Percentiles rank a stretch among this genome's conserved stretches.
These are phyloP conservation scores for Nematostella vectensis DNA, from an alignment of 92 coral and sea anemone species.

Conservation along the genomic window DNA sequence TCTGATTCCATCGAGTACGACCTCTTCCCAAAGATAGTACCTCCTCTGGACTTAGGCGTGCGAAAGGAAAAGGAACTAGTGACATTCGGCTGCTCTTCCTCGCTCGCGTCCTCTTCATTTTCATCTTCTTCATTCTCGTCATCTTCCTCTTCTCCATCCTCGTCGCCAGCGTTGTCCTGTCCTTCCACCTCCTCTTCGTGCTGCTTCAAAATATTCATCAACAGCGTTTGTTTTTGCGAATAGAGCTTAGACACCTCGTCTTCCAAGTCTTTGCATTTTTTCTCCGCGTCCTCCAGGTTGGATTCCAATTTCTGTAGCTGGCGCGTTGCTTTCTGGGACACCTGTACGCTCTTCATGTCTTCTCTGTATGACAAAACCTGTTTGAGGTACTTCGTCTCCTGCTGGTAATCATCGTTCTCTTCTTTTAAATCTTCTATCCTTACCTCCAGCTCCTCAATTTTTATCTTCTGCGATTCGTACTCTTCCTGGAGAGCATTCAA, in stretches of 20 bases:
- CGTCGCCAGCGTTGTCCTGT: slow-evolving; percentile 30
- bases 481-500: slow-evolving; percentile 27
- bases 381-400: slow-evolving; percentile 83
- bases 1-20: slow-evolving; percentile 47
- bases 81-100: slow-evolving; percentile 17
- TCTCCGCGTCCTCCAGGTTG: slow-evolving; percentile 77
- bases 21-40: neutral
- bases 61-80: neutral
- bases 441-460: slow-evolving; percentile 45
- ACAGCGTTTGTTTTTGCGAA: slow-evolving; percentile 72
- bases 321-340: slow-evolving; percentile 42
- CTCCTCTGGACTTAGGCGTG: slow-evolving; percentile 7
- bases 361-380: slow-evolving; percentile 90
- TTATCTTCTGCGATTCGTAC: slow-evolving; percentile 28
- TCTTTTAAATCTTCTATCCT: slow-evolving; percentile 55
- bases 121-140: slow-evolving; percentile 23
- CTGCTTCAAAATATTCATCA: slow-evolving; percentile 59
- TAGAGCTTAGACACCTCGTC: slow-evolving; percentile 79
- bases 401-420: slow-evolving; percentile 61
- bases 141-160: slow-evolving; percentile 30
- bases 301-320: slow-evolving; percentile 69
- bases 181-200: slow-evolving; percentile 44
- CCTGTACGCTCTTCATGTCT: slow-evolving; percentile 69
- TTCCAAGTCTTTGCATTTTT: slow-evolving; percentile 69
- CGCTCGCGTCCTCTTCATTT: slow-evolving; percentile 26